These are phyloP conservation scores for Carterocephalus palaemon DNA, from an alignment of 2,888 invertebrate genomes.

Conservation along the genomic window DNA sequence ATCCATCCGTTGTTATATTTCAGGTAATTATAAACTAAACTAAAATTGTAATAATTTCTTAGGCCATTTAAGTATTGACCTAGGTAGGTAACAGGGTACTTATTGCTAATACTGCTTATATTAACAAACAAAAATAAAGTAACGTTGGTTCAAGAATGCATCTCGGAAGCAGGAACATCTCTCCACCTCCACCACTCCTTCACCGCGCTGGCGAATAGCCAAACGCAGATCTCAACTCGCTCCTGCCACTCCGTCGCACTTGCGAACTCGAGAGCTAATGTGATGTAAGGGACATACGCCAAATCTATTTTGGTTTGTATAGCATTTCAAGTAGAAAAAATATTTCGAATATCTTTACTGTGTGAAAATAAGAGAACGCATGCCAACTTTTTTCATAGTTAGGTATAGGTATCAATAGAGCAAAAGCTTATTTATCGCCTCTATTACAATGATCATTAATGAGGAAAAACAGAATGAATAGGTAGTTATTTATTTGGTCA, in stretches of 20 bases:
- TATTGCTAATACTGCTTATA: too few relatives aligned
- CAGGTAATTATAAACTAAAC: too few relatives aligned
- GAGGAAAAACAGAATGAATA: slow-evolving; percentile 56
- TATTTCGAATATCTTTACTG: slow-evolving; percentile 17
- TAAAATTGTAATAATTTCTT: too few relatives aligned
- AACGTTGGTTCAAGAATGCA: slow-evolving; percentile 52
- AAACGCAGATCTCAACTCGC: slow-evolving; percentile 46
- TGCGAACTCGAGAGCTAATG: slow-evolving; percentile 38
- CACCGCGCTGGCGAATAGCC: slow-evolving; percentile 50
- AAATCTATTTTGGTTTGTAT: slow-evolving; percentile 38
- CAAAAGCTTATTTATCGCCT: slow-evolving; percentile 25
- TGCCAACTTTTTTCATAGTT: too few relatives aligned
- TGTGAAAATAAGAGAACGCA: too few relatives aligned
- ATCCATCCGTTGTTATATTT: too few relatives aligned
- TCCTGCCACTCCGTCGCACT: slow-evolving; percentile 39
- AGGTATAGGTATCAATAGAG: too few relatives aligned
- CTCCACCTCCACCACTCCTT: slow-evolving; percentile 35
- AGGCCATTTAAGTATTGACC: too few relatives aligned
- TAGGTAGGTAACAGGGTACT: too few relatives aligned
- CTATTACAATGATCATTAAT: slow-evolving; percentile 43
- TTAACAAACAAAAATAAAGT: too few relatives aligned
- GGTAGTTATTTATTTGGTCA: slow-evolving; percentile 73
- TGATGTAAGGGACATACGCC: slow-evolving; percentile 45
- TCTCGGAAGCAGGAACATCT: slow-evolving; percentile 66
- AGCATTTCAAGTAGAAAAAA: slow-evolving; percentile 31